Percentiles rank a stretch among this genome's conserved stretches.
phyloP scores from a whole-genome alignment of 2,888 invertebrate species.

The Ormyrus nitidulus region DNA sequence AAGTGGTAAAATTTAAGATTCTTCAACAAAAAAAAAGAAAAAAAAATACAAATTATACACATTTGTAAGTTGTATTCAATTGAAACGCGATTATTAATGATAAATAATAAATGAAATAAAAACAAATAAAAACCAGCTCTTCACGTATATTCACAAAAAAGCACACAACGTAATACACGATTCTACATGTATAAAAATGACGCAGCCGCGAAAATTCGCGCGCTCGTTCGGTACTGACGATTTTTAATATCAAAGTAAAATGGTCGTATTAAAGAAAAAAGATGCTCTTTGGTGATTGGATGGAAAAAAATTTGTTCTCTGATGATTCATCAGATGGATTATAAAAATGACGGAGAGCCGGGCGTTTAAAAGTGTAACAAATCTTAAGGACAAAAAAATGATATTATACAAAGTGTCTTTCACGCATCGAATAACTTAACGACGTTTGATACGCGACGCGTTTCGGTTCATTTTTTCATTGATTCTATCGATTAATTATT shows the following conservation, averaged over 20 bases:
- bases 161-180: slow-evolving; percentile 22
- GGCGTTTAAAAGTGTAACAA: slow-evolving; percentile 54
- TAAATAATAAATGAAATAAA: slow-evolving; percentile 53
- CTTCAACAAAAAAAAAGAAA: slow-evolving; percentile 46
- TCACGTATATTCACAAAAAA: slow-evolving; percentile 41
- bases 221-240: slow-evolving; percentile 33
- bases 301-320: slow-evolving; percentile 31
- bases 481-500: slow-evolving; percentile 23
- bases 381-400: slow-evolving; percentile 22
- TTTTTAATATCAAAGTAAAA: slow-evolving; percentile 49
- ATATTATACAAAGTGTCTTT: slow-evolving; percentile 68
- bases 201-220: slow-evolving; percentile 31
- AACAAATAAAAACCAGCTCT: slow-evolving; percentile 32
- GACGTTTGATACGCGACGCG: slow-evolving; percentile 67
- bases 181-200: slow-evolving; percentile 13
- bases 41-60: slow-evolving; percentile 42
- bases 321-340: slow-evolving; percentile 14
- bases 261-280: slow-evolving; percentile 27
- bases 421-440: slow-evolving; percentile 66
- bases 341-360: slow-evolving; percentile 44
- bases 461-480: slow-evolving; percentile 59
- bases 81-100: slow-evolving; percentile 55
- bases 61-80: slow-evolving; percentile 57
- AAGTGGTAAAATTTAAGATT: slow-evolving; percentile 49
- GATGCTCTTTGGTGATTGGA: slow-evolving; percentile 33